A percentile compares a stretch with the other conserved stretches of the same genome.
Evolutionary conservation across 2,797 vertebrate species (phyloP).

Genomic region (Synanceia verrucosa): DNA sequence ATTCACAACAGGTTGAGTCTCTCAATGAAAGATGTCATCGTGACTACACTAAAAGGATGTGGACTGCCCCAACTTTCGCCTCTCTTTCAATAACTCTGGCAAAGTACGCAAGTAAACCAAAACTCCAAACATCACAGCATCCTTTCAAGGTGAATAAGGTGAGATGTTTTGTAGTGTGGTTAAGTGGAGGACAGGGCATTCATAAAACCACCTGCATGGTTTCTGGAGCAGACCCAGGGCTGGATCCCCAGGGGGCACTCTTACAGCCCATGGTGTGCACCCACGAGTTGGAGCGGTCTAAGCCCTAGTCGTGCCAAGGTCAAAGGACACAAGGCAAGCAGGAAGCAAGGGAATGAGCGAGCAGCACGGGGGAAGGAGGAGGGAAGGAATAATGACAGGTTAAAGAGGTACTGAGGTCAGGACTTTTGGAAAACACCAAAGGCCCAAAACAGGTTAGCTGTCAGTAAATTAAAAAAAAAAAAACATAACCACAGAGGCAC

Average conservation of each 20-base stretch:
- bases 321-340: conserved; percentile 81
- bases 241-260: conserved; percentile 98
- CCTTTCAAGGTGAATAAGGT: conserved; percentile 58
- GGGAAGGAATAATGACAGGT: conserved; percentile 86
- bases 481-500: conserved; percentile 58
- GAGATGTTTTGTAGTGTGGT: conserved; percentile 60
- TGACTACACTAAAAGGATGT: background rate
- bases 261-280: conserved; percentile 99
- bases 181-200: conserved; percentile 69
- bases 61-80: background rate
- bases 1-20: background rate
- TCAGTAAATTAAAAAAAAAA: conserved; percentile 46
- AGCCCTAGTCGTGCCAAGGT: conserved; percentile 89
- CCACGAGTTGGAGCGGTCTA: conserved; percentile 99
- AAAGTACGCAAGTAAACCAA: conserved; percentile 60
- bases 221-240: conserved; percentile 96
- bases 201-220: conserved; percentile 95
- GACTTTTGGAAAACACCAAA: conserved; percentile 66
- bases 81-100: background rate
- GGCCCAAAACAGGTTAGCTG: conserved; percentile 56
- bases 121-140: conserved; percentile 73
- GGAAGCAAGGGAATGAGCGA: conserved; percentile 78
- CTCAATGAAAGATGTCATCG: background rate
- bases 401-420: conserved; percentile 78
- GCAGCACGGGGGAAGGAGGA: conserved; percentile 82